These are phyloP conservation scores for Alces alces DNA, from an alignment of 2,113 vertebrate species.

Conservation along the genomic window DNA sequence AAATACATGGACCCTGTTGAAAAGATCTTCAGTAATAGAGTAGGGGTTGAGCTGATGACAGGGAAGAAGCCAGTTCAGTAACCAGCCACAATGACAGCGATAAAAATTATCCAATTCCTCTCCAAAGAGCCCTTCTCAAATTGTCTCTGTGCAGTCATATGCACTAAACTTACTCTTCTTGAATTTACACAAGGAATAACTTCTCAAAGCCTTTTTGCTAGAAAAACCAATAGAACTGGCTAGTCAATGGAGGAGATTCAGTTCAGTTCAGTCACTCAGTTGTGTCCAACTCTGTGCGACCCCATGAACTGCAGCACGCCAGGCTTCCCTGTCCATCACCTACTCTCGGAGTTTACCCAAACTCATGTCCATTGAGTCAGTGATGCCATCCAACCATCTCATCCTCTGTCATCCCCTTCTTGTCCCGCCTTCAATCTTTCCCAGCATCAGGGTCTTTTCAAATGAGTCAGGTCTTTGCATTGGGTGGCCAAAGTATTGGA, in stretches of 20 bases:
- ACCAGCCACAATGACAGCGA: neutral
- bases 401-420: neutral
- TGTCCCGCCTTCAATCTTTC: neutral
- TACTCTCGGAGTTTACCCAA: neutral
- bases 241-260: neutral
- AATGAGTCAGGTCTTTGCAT: neutral
- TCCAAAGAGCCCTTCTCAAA: neutral
- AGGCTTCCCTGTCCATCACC: neutral
- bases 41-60: neutral
- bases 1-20: neutral
- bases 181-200: neutral
- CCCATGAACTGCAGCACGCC: neutral
- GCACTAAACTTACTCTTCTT: neutral
- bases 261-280: neutral
- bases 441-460: neutral
- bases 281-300: fast-evolving
- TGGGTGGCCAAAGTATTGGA: neutral
- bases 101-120: neutral
- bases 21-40: neutral
- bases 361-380: neutral
- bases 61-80: neutral
- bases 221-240: neutral
- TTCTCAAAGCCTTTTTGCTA: neutral
- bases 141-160: neutral
- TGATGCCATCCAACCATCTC: neutral